Evolutionary conservation across 1,140 invertebrate species (phyloP).

Genomic region (Dinoponera quadriceps): DNA sequence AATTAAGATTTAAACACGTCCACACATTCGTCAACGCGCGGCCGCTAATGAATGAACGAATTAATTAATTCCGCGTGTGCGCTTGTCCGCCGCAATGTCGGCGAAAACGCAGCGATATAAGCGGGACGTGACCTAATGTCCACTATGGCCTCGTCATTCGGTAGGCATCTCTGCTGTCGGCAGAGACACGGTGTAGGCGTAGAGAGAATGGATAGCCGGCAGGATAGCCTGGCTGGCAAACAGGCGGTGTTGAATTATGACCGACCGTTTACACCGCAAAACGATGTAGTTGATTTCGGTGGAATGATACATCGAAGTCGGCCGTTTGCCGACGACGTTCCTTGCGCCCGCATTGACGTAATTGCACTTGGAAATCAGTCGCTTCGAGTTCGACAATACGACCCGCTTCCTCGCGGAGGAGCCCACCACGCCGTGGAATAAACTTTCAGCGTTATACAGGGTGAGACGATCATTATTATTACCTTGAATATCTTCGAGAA

Average conservation of each 20-base stretch:
- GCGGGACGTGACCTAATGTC: slow-evolving; percentile 35
- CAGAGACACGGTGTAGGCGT: slow-evolving; percentile 58
- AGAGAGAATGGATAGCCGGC: slow-evolving; percentile 36
- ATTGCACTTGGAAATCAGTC: background rate
- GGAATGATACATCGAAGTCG: slow-evolving; percentile 16
- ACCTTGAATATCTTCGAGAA: too few species aligned
- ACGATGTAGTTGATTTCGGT: slow-evolving; percentile 40
- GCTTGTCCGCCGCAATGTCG: slow-evolving; percentile 31
- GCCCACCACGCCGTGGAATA: too few species aligned
- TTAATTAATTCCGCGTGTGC: slow-evolving; percentile 15
- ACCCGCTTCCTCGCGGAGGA: too few species aligned
- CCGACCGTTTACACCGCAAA: slow-evolving; percentile 36
- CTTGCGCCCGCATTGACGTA: background rate
- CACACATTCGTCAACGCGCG: background rate
- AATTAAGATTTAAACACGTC: background rate
- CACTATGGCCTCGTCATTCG: slow-evolving; percentile 17
- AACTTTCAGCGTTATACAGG: too few species aligned
- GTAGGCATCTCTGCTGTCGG: slow-evolving; percentile 51
- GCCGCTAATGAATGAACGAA: slow-evolving; percentile 9
- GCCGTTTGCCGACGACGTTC: background rate
- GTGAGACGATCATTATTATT: too few species aligned
- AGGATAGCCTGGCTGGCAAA: slow-evolving; percentile 50
- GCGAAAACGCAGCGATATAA: slow-evolving; percentile 36
- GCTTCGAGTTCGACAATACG: too few species aligned
- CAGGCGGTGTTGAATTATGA: slow-evolving; percentile 59